Evolutionary conservation across 2,113 vertebrate species (phyloP), one percentile per base, ranked within the genome.

Genomic region (Numenius arquata): DNA sequence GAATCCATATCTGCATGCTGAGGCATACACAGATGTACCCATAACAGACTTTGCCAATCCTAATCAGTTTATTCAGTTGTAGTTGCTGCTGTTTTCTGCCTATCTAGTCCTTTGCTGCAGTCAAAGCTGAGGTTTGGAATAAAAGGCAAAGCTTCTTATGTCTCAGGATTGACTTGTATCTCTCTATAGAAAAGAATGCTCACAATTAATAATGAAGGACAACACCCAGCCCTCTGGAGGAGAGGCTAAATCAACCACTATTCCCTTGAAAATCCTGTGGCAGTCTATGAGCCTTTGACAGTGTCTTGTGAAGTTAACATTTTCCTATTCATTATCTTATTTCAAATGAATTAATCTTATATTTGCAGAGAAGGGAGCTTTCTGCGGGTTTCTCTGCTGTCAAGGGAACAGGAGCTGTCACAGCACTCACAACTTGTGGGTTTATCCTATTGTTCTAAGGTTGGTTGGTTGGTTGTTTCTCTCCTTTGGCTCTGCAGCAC

Each of bases 31-130:
- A 83, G 34, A 45, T 61, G 22, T 61, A 61, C 40, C n/a, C 62
- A 91, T 50, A 83, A 56, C n/a, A 81, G 16, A 7, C 38, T 97
- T 95, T 95, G 79, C 68, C 92, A 89, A 27, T 95, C 82, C 70
- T 40, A 80, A 94, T 91, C 72, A 94, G 48, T 83, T 94, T 34
- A 45, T 90, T 90, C 89, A 90, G 61, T 77, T 90, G 58, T 61
- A 85, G 29, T 48, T 56, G 45, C 45, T 29, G 12, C 34, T 76
- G 17, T 41, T 96, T 92, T 84, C 41, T 89, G 55, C 45, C 50
- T 34, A 47, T 72, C 34, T 58, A 67, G 17, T 90, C 48, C 34
- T 41, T 76, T n/a, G 4, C 20, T 83, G 25, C 19, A 82, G 20
- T 75, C 25, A 75, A 66, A 45, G 13, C 11, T 63, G n/a, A 67